Percentiles rank a stretch among this genome's conserved stretches.
Evolutionary conservation across 1,140 invertebrate genomes (phyloP).

Genomic region (Tetramorium alpestre): DNA sequence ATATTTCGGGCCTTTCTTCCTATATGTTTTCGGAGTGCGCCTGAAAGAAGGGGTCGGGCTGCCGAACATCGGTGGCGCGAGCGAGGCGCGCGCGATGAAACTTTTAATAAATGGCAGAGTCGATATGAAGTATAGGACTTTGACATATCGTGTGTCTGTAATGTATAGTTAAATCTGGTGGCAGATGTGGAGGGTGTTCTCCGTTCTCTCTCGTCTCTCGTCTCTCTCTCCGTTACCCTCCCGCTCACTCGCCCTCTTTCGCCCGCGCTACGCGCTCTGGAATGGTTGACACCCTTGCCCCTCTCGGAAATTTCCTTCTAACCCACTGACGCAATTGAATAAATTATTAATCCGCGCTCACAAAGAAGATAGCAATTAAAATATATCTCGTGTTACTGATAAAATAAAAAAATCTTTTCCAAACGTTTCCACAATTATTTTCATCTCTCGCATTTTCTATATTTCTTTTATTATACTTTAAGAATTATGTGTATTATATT

Average conservation of each 20-base stretch:
- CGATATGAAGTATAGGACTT: slow-evolving; percentile 87
- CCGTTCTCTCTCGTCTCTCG: slow-evolving; percentile 68
- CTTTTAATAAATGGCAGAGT: slow-evolving; percentile 87
- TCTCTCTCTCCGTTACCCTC: slow-evolving; percentile 15
- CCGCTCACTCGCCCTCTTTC: slow-evolving; percentile 11
- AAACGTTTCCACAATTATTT: not conserved
- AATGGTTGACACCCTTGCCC: slow-evolving; percentile 55
- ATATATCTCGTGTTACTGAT: not conserved
- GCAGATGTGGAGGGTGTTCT: slow-evolving; percentile 84
- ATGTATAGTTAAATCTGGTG: slow-evolving; percentile 87
- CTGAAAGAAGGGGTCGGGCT: slow-evolving; percentile 67
- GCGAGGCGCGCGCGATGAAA: slow-evolving; percentile 83
- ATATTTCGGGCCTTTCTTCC: slow-evolving; percentile 78
- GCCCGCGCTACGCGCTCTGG: slow-evolving; percentile 41
- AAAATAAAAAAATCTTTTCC: not conserved
- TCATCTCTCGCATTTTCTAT: not conserved
- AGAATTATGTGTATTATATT: not conserved
- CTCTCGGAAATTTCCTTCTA: slow-evolving; percentile 71
- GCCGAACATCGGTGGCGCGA: slow-evolving; percentile 71
- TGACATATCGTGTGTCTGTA: slow-evolving; percentile 87
- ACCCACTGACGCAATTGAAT: slow-evolving; percentile 64
- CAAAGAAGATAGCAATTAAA: not conserved
- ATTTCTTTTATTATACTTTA: not conserved
- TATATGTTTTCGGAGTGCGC: slow-evolving; percentile 64
- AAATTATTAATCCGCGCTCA: slow-evolving; percentile 12